Percentiles rank a stretch among this genome's conserved stretches.
These are phyloP conservation scores for Gymnocephalus cernua DNA, from an alignment of 2,113 vertebrate species.

Conservation along the genomic window DNA sequence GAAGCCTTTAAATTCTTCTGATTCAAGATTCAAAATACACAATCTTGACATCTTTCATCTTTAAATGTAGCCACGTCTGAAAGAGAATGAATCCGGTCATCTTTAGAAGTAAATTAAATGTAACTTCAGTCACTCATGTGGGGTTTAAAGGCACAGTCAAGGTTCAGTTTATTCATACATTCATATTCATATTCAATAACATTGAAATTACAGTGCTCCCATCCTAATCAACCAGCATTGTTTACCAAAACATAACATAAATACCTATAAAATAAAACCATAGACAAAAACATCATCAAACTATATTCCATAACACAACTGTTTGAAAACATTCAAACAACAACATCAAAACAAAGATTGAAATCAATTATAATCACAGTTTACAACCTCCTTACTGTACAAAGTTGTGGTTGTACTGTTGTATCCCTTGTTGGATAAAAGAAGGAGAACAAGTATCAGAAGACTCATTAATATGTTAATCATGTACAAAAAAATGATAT, in stretches of 20 bases:
- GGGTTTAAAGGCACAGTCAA: slow-evolving; percentile 15
- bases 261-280: not conserved
- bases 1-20: not conserved
- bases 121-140: not conserved
- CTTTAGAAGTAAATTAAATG: not conserved
- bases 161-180: slow-evolving; percentile 13
- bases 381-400: not conserved
- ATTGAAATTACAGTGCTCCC: not conserved
- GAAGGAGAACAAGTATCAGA: not conserved
- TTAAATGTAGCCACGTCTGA: not conserved
- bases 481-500: not conserved
- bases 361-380: not conserved
- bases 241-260: not conserved
- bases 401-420: not conserved
- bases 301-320: not conserved
- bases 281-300: not conserved
- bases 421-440: not conserved
- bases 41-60: not conserved
- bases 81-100: not conserved
- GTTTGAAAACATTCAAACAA: not conserved
- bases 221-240: not conserved
- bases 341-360: not conserved
- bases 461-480: not conserved
- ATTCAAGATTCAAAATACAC: not conserved
- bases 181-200: too few species aligned